Percentiles rank a stretch among this genome's conserved stretches.
Conservation (phyloP, 2,797 vertebrate genomes). For the Kryptopterus vitreolus region DNA sequence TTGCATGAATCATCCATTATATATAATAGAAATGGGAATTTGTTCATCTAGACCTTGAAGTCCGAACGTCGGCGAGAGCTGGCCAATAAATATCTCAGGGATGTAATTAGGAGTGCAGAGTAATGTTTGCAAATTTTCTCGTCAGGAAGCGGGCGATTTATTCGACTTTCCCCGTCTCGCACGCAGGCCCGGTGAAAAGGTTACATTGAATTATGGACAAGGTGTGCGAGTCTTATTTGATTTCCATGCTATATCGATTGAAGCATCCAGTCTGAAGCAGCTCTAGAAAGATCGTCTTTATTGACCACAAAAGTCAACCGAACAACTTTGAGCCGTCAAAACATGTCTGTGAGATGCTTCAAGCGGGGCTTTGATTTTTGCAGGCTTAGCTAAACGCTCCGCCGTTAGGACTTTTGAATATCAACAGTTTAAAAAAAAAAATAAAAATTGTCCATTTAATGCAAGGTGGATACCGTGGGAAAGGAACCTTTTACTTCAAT, state of each 20-base stretch:
- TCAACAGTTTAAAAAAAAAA: not conserved
- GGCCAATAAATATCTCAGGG: constrained; percentile 14
- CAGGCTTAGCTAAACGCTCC: not conserved
- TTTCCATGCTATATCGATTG: constrained; percentile 20
- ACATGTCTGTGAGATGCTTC: not conserved
- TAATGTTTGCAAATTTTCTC: constrained; percentile 6
- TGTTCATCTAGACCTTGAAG: not conserved
- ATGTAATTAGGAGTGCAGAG: constrained; percentile 17
- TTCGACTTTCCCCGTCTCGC: constrained; percentile 28
- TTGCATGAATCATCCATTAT: not conserved
- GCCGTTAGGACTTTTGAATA: not conserved
- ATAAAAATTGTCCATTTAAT: not conserved
- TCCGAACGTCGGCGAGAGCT: no score
- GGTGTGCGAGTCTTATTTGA: constrained; percentile 32
- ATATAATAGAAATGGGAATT: not conserved
- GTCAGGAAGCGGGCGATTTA: constrained; percentile 22
- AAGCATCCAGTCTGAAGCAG: constrained; percentile 11
- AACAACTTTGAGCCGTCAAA: not conserved
- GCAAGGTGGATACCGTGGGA: not conserved
- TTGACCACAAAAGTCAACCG: not conserved
- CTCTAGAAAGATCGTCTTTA: not conserved
- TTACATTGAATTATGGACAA: constrained; percentile 33
- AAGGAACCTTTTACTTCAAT: not conserved
- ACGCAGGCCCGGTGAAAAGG: constrained; percentile 20
- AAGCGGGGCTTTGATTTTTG: not conserved